Evolutionary conservation across 2,113 vertebrate species (phyloP).

Genomic region (Todiramphus chloris): DNA sequence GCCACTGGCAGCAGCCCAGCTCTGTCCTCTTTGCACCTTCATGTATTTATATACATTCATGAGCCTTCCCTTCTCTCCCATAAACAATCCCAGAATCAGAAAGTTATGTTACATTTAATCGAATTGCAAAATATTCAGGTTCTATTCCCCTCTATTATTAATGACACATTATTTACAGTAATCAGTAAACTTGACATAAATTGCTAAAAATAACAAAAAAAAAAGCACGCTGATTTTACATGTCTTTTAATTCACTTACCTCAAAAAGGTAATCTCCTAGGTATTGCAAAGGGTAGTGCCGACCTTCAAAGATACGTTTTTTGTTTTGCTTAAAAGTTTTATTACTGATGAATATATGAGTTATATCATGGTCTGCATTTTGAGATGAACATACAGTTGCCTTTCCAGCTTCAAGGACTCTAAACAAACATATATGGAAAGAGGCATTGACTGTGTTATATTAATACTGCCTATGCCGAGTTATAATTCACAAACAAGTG

Average conservation of each 20-base stretch:
- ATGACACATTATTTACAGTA: background rate
- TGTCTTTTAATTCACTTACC: slow-evolving; percentile 74
- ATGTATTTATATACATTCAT: background rate
- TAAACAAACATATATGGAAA: slow-evolving; percentile 68
- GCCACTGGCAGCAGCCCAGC: background rate
- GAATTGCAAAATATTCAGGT: background rate
- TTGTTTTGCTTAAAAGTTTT: slow-evolving; percentile 41
- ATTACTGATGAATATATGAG: slow-evolving; percentile 83
- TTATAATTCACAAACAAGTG: background rate
- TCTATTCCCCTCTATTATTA: background rate
- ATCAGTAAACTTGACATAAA: background rate
- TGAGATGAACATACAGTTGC: slow-evolving; percentile 78
- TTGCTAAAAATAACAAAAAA: background rate
- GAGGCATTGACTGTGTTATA: background rate
- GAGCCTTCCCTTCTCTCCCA: background rate
- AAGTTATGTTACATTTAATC: background rate
- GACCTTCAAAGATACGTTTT: slow-evolving; percentile 60
- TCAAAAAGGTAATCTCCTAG: slow-evolving; percentile 88
- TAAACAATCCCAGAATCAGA: background rate
- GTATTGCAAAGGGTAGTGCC: slow-evolving; percentile 80
- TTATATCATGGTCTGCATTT: slow-evolving; percentile 70
- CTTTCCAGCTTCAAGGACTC: slow-evolving; percentile 88
- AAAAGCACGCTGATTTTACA: too few species aligned
- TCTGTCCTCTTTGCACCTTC: background rate
- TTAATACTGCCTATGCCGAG: background rate